phyloP scores from a whole-genome alignment of 2,888 invertebrate species.

The Phaedon cochleariae region DNA sequence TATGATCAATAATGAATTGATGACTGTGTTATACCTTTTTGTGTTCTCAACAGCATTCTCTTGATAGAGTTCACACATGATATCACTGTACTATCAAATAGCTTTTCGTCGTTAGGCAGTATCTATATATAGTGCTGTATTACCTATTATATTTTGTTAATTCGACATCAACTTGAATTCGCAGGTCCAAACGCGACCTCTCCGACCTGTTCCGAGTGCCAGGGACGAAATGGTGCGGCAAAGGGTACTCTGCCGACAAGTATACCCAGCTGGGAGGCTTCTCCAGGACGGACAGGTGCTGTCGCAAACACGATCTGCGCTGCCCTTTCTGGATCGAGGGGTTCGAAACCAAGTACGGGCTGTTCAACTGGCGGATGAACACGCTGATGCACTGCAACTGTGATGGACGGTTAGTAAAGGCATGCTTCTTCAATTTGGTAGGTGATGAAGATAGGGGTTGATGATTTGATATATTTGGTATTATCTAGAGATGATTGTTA shows the following conservation, averaged over 20 bases:
- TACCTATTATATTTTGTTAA: too few species aligned
- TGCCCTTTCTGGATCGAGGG: conserved; percentile 87
- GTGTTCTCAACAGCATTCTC: too few species aligned
- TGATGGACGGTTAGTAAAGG: conserved; percentile 79
- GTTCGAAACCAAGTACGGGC: conserved; percentile 83
- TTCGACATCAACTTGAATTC: too few species aligned
- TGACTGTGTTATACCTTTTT: too few species aligned
- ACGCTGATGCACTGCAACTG: conserved; percentile 93
- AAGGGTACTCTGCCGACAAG: conserved; percentile 81
- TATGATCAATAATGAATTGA: too few species aligned
- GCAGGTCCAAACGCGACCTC: conserved; percentile 64
- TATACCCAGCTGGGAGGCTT: conserved; percentile 87
- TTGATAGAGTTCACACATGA: too few species aligned
- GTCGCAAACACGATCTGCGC: conserved; percentile 84
- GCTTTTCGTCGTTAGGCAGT: too few species aligned
- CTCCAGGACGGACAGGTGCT: conserved; percentile 86
- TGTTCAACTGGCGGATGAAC: conserved; percentile 90
- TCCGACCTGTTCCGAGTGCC: conserved; percentile 81
- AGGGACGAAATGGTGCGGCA: conserved; percentile 95
- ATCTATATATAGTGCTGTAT: too few species aligned
- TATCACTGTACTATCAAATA: too few species aligned
- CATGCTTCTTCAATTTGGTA: background rate
- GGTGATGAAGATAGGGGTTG: too few species aligned
- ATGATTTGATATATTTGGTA: too few species aligned
- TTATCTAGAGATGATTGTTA: too few species aligned